Percentiles rank a stretch among this genome's conserved stretches.
Conservation (phyloP, 2,797 vertebrate genomes). For the Tragopan temminckii region DNA sequence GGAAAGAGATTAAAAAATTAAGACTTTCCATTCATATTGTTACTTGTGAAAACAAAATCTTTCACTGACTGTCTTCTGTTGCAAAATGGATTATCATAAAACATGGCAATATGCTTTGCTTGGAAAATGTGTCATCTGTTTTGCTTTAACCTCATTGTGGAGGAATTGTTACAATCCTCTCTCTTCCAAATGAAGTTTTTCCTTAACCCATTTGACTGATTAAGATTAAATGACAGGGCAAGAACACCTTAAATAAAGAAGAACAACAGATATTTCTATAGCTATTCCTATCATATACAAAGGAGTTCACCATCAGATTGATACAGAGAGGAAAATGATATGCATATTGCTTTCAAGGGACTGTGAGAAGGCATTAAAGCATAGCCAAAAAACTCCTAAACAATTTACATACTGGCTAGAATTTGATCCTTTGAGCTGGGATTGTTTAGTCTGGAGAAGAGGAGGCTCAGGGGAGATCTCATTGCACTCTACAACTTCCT, state of each 20-base stretch:
- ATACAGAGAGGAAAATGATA: neutral
- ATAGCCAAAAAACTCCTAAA: neutral
- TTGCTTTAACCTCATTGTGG: neutral
- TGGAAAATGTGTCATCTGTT: neutral
- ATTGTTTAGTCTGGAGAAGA: no score
- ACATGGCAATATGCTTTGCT: neutral
- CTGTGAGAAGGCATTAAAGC: neutral
- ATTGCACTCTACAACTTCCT: no score
- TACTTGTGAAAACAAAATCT: neutral
- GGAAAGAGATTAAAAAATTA: neutral
- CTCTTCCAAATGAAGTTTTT: neutral
- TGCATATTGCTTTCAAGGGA: neutral
- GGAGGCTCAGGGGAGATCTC: no score
- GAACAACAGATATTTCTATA: neutral
- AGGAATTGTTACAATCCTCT: neutral
- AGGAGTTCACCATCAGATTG: neutral
- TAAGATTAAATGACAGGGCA: constrained; percentile 11
- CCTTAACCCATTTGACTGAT: neutral
- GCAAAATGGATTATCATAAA: constrained; percentile 16
- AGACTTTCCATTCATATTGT: neutral
- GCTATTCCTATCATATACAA: neutral
- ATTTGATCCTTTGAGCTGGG: no score
- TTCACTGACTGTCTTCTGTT: neutral
- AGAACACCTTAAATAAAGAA: neutral
- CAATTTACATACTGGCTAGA: neutral